Conservation (phyloP, 1,140 invertebrate species). For the Linepithema humile region DNA sequence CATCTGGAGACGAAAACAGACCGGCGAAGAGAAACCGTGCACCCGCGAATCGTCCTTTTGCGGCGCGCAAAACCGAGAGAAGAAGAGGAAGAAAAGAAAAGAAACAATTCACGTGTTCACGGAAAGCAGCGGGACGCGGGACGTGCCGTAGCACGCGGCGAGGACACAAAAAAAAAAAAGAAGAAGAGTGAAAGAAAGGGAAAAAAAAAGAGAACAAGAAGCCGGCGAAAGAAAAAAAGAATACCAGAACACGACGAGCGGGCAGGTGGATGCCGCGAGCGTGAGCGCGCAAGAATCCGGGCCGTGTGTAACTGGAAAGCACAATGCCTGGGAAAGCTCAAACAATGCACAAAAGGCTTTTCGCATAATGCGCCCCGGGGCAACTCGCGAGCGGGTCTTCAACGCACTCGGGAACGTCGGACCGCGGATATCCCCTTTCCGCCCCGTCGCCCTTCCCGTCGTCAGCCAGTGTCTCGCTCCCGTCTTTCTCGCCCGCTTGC, state of each 20-base stretch:
- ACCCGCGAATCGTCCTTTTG: background rate
- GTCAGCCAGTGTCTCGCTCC: background rate
- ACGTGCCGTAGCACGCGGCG: background rate
- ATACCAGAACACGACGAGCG: constrained; percentile 22
- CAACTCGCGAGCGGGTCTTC: constrained; percentile 69
- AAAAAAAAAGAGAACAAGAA: background rate
- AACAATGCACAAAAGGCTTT: constrained; percentile 81
- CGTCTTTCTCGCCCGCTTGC: background rate
- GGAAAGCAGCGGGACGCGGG: background rate
- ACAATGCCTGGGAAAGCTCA: constrained; percentile 79
- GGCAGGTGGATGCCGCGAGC: constrained; percentile 68
- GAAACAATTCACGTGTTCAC: background rate
- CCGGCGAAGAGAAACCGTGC: background rate
- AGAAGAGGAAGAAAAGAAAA: background rate
- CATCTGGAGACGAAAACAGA: background rate
- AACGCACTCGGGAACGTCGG: constrained; percentile 62
- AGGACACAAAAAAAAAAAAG: background rate
- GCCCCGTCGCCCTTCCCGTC: background rate
- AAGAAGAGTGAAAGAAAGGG: background rate
- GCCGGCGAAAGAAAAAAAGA: constrained; percentile 16
- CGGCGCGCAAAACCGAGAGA: background rate
- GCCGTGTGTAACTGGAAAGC: constrained; percentile 74
- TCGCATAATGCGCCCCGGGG: constrained; percentile 75
- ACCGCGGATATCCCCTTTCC: constrained; percentile 22
- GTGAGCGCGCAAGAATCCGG: constrained; percentile 74